Base-by-base conservation (phyloP, 2,888 invertebrate species). In the Physocephala rufipes region DNA sequence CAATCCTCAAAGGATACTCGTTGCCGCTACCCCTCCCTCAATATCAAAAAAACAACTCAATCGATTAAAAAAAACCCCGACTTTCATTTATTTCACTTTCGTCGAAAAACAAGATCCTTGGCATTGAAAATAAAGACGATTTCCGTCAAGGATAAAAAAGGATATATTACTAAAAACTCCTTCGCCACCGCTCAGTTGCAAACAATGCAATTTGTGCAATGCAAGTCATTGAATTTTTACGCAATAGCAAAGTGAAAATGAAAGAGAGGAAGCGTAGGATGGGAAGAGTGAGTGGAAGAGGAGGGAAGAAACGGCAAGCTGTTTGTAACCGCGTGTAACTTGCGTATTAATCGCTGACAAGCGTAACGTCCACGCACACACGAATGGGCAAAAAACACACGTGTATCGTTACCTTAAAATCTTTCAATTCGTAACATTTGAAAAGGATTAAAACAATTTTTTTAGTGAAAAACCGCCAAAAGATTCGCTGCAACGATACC, bases 1-100 rank as follows among this genome's bases (percentile, higher is more conserved):
- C 51, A 68, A 68, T 68, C 43, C 62, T 62, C 12, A 53, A 68
- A 68, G 68, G 68, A 68, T 68, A 62, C 68, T 62, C 62, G 30
- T 21, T 30, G 15, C 51, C 19, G 5, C 36, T 36, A 4, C 36
- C 36, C 43, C 53, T 66, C 21, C 36, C 13, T 36, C 36, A 36
- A 36, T 9, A 9, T 7, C 36, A 36, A 4, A 36, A 36, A 36
- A 4, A 36, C 36, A 36, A 36, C 9, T 9, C 36, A 36, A 36
- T 7, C 36, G 36, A 36, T 36, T 36, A 9, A 36, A 36, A n/a
- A n/a, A n/a, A n/a, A n/a, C 5, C 36, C 5, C 9, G 4, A 36
- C 36, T 36, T 36, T 5, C 13, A 21, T 36, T 51, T 62, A 21
- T 24, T 64, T 70, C 55, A 55, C 47, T 70, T 64, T 70, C 70